Conservation (phyloP, 2,797 vertebrate species). For the Melopsittacus undulatus region DNA sequence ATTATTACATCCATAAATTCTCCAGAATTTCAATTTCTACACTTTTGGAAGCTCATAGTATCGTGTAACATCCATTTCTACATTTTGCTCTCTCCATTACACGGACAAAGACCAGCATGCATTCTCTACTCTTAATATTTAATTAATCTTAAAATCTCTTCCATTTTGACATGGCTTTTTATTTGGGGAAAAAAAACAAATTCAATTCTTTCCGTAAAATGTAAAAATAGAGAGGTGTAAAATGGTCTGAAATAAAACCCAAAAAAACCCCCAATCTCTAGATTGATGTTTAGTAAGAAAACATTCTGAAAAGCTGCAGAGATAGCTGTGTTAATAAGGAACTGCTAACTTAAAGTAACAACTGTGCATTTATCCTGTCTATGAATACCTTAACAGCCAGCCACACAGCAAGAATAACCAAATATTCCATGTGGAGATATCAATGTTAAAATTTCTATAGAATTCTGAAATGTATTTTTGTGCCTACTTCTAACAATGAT, state of each 20-base stretch:
- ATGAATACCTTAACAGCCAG: background rate
- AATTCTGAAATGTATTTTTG: background rate
- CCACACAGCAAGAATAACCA: background rate
- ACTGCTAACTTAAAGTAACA: background rate
- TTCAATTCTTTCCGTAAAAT: background rate
- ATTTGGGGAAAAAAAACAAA: background rate
- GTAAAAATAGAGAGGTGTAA: background rate
- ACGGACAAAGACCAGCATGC: background rate
- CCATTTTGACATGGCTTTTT: background rate
- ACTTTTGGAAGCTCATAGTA: background rate
- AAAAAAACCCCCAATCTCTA: background rate
- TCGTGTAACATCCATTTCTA: background rate
- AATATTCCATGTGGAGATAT: background rate
- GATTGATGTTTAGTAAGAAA: background rate
- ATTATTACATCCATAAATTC: background rate
- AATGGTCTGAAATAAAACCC: background rate
- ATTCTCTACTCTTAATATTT: background rate
- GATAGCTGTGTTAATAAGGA: background rate
- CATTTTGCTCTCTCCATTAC: background rate
- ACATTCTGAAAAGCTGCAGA: background rate
- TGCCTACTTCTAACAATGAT: background rate
- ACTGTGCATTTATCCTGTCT: background rate
- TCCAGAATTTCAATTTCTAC: background rate
- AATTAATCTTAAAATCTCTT: background rate
- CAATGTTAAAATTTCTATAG: background rate